These are phyloP conservation scores for Pollenia angustigena DNA, from an alignment of 2,888 invertebrate species.

Conservation along the genomic window DNA sequence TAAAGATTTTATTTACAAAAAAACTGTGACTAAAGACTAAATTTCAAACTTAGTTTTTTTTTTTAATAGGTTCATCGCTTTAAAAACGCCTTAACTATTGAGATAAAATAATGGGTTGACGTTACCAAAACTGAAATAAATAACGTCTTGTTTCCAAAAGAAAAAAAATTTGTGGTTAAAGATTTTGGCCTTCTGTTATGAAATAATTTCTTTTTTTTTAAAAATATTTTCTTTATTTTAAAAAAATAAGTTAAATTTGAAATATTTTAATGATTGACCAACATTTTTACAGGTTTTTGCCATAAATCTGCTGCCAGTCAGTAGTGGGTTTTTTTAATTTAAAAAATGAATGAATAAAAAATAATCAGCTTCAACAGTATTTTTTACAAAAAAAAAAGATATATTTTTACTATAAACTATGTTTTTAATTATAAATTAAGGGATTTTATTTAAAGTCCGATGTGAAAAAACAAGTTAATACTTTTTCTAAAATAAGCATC, in stretches of 20 bases:
- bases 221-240: constrained; percentile 6
- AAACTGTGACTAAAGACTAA: not conserved
- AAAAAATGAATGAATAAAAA: not conserved
- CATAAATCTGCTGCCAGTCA: constrained; percentile 51
- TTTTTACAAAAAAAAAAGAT: no score
- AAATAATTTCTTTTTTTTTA: constrained; percentile 54
- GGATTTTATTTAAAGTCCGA: no score
- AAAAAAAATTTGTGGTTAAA: constrained; percentile 3
- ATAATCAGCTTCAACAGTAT: no score
- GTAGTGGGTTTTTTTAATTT: not conserved
- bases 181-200: constrained; percentile 33
- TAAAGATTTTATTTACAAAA: not conserved
- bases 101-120: no score
- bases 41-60: no score
- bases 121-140: no score
- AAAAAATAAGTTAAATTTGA: not conserved
- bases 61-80: no score
- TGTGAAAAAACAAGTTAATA: no score
- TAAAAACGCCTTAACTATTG: no score
- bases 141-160: not conserved
- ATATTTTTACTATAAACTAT: no score
- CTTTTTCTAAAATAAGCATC: no score
- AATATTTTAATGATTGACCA: constrained; percentile 10
- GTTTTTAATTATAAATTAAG: no score
- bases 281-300: constrained; percentile 58